Evolutionary conservation across 92 coral and sea anemone genomes (phyloP), one percentile per base, ranked within the genome.

Genomic region (Nematostella vectensis): DNA sequence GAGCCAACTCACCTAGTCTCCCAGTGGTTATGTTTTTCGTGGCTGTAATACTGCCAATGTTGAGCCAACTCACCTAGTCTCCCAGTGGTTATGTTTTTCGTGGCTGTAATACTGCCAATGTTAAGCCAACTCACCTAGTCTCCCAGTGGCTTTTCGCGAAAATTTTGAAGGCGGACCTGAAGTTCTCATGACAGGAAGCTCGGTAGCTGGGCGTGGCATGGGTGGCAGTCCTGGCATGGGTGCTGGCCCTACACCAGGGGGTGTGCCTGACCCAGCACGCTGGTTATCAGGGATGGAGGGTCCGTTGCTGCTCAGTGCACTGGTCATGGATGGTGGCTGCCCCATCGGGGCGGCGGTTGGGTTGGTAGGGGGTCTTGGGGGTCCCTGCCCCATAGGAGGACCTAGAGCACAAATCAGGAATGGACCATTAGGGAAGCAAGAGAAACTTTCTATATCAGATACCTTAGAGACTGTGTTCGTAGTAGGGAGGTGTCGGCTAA

Each of bases 101-200:
- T n/a, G n/a, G n/a, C n/a, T n/a, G n/a, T n/a, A n/a, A n/a, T n/a
- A n/a, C n/a, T n/a, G n/a, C n/a, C n/a, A n/a, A n/a, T n/a, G n/a
- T n/a, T n/a, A n/a, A n/a, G n/a, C n/a, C n/a, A n/a, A 31, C 94
- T 21, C 54, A 81, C 95, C 88, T 2, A 78, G 51, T 25, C 95
- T 58, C 2, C 88, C 76, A 16, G 75, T 74, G 10, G 95, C 97
- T 48, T 76, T 78, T 48, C 97, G 61, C 31, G 97, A 89, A 37
- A 89, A 89, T 63, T 73, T 83, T 3, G 95, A 85, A 3, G 89
- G 78, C 29, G 94, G 82, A 8, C 74, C 69, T 26, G 72, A 65
- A 29, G 38, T 33, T 40, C 54, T 60, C 62, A 54, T 50, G 3
- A 47, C 65, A n/a, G 79, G 59, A 17, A 47, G 39, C 30, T 18